Evolutionary conservation across 2,113 vertebrate genomes (phyloP), one percentile per base, ranked within the genome.

Genomic region (Osmerus eperlanus): DNA sequence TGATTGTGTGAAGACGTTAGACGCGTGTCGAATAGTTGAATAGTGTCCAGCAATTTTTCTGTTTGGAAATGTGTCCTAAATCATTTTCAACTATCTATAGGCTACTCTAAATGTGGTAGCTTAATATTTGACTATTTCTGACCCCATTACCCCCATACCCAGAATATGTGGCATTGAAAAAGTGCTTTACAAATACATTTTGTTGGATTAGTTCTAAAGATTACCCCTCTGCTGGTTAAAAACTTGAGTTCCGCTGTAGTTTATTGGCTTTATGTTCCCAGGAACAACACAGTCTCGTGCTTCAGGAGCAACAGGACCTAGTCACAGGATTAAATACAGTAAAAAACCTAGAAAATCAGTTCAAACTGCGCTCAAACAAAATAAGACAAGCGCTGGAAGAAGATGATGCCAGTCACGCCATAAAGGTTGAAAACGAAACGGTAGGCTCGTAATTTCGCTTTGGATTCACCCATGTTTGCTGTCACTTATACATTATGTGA

Each of bases 231-330:
- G 41, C 1, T 41, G 36, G 36, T 2, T 41, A 41, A 41, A 32
- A 41, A 41, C 8, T 41, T 41, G 36, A 41, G 7, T 47, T 47
- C 41, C 7, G 9, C 60, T 2, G 15, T 29, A 19, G 60, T n/a
- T 62, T 16, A n/a, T 18, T 4, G 62, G 62, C 28, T 29, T 65
- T 15, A 51, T 68, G 0, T 75, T 64, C 19, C 68, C 80, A 93
- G 91, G 72, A 13, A 1, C 13, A 11, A 2, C 1, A 84, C 3
- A 62, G 76, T 0, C 47, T n/a, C 12, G 6, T 90, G 56, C 0
- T 80, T 0, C 1, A 13, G 9, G 90, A 91, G 0, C 85, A 91
- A 25, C 47, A 66, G 18, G 56, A 88, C 0, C 29, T 86, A n/a
- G 0, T 0, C 0, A 0, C 0, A 0, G 3, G 3, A 62, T 81